These are phyloP conservation scores for Tangara arthus DNA, from an alignment of 2,797 vertebrate species.

Conservation along the genomic window DNA sequence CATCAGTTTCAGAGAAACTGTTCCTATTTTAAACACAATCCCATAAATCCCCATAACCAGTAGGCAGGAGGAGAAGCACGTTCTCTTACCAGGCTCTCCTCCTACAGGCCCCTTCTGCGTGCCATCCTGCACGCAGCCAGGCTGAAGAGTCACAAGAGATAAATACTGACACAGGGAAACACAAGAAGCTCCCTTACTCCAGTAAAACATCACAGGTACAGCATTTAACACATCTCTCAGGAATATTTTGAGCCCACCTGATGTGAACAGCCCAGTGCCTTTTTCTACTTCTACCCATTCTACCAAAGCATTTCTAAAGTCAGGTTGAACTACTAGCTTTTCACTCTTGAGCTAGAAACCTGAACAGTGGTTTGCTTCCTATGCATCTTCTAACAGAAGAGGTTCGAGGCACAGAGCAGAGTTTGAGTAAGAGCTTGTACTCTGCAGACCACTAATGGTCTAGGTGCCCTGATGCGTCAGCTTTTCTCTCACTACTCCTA, in stretches of 20 bases:
- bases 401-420: background rate
- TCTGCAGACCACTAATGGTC: background rate
- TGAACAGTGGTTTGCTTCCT: background rate
- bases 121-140: background rate
- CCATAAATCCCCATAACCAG: slow-evolving; percentile 48
- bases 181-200: background rate
- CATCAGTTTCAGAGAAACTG: slow-evolving; percentile 43
- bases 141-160: background rate
- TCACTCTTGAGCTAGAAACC: background rate
- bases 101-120: background rate
- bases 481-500: background rate
- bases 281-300: background rate
- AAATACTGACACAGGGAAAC: background rate
- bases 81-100: slow-evolving; percentile 1
- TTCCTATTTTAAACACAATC: slow-evolving; percentile 59
- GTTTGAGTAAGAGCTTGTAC: background rate
- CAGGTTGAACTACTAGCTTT: background rate
- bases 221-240: background rate
- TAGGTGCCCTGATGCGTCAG: background rate
- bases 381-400: background rate
- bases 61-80: slow-evolving; percentile 12
- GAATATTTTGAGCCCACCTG: background rate
- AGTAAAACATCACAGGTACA: background rate
- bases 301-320: background rate
- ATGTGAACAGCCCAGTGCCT: background rate